Base-by-base conservation (phyloP, 2,888 invertebrate species). In the Plemyria rubiginata region DNA sequence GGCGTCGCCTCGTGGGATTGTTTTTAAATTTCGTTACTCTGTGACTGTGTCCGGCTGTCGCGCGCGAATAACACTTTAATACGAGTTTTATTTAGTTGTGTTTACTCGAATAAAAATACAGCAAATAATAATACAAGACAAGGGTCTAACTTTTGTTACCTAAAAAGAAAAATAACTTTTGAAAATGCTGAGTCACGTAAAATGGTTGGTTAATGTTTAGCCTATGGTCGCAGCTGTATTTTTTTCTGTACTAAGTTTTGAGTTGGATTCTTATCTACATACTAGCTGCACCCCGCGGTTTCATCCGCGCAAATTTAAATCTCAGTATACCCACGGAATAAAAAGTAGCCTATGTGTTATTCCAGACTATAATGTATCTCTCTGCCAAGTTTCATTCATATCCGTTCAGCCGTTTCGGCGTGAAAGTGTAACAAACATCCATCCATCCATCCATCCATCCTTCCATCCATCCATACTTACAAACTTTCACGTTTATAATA, bases 1-100 rank as follows among this genome's bases (percentile, higher is more conserved):
- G 82, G 63, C 70, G 78, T 70, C 77, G 76, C 73, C 76, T 72
- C 81, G 70, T 80, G 80, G 86, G 80, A 88, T 89, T 88, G 88
- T 88, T 89, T 89, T 88, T 87, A 87, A 89, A 88, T 88, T 86
- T 87, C 81, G 86, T 88, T 89, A 88, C 78, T 77, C 76, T 78
- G 74, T 72, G 72, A 69, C 71, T 70, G 70, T 72, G 66, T 60
- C 36, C 16, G 22, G 36, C 40, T 40, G 55, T 55, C 22, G 11
- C 48, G 28, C 28, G 48, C 40, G 12, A 48, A 54, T 48, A 16
- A 9, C 36, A 12, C 45, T 54, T 16, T 32, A 46, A 49, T 28
- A 45, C 15, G 38, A 40, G 22, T 40, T 49, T 13, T 55, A 40
- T 48, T 13, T 9, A 5, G 11, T 15, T 48, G 50, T 15, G 8